Base-by-base conservation (phyloP, 2,113 vertebrate genomes). In the Toxotes jaculatrix region DNA sequence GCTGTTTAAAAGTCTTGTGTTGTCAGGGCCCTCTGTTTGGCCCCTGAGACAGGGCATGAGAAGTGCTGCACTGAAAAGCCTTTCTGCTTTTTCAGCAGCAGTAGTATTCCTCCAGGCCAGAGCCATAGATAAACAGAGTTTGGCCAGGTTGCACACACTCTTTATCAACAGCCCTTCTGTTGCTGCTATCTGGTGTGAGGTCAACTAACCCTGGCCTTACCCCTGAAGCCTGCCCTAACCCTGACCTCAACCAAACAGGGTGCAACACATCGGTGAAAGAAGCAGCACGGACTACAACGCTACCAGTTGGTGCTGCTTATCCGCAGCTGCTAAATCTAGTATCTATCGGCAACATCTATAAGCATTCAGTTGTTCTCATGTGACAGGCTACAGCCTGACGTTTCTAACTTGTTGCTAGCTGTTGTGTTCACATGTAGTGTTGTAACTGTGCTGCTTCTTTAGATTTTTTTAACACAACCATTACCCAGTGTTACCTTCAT, bases 121-220 rank as follows among this genome's bases (percentile, higher is more conserved):
- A 88, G 89, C 86, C 60, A 27, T 21, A 63, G 86, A 89, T 91
- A 80, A 81, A 79, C 10, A 64, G 65, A 91, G 84, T 83, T 90
- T 89, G 77, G 55, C 53, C 65, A n/a, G 7, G 23, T 36, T 36
- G 57, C 70, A 62, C 81, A 90, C 81, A 85, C 88, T 83, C 71
- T 88, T 74, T 78, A 89, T 87, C 81, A n/a, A 65, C 69, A 79
- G 70, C 86, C 43, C 78, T 57, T 66, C 47, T 34, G 51, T 87
- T 86, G 90, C 86, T 88, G 68, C 89, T 74, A 88, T 91, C 87
- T 93, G 92, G 90, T 93, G 38, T 85, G 90, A 93, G 89, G 90
- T 93, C 89, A 82, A 61, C 83, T 88, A 81, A 89, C 79, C 86
- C 79, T 87, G 36, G 51, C 60, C 68, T 65, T 68, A 47, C 55